phyloP scores from a whole-genome alignment of 2,797 vertebrate species.

The Miichthys miiuy region DNA sequence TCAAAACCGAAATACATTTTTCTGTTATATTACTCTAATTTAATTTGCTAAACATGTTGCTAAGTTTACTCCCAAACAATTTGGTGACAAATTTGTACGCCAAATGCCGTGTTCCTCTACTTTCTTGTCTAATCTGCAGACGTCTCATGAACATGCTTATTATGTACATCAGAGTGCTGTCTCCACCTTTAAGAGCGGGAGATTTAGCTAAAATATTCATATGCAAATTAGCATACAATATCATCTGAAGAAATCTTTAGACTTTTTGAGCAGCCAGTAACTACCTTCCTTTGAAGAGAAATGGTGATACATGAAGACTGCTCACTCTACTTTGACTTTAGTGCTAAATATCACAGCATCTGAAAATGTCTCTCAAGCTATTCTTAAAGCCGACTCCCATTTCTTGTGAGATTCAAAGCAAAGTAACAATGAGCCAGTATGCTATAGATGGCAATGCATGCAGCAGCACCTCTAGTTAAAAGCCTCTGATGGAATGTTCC shows the following conservation, averaged over 20 bases:
- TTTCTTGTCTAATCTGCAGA: slow-evolving; percentile 3
- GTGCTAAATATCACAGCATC: slow-evolving; percentile 31
- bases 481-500: slow-evolving; percentile 71
- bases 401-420: slow-evolving; percentile 28
- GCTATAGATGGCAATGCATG: slow-evolving; percentile 38
- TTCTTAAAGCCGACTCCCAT: slow-evolving; percentile 13
- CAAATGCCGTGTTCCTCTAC: background rate
- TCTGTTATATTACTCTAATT: background rate
- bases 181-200: slow-evolving; percentile 8
- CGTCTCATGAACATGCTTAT: slow-evolving; percentile 3
- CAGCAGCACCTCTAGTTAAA: slow-evolving; percentile 60
- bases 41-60: background rate
- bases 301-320: slow-evolving; percentile 1
- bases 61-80: background rate
- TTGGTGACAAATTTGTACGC: slow-evolving; percentile 11
- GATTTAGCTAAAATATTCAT: slow-evolving; percentile 36
- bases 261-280: slow-evolving; percentile 18
- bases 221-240: slow-evolving; percentile 23
- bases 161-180: background rate
- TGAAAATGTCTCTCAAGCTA: background rate
- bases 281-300: background rate
- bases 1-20: background rate
- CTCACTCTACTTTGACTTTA: slow-evolving; percentile 29
- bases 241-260: slow-evolving; percentile 20
- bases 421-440: slow-evolving; percentile 19